phyloP scores from a whole-genome alignment of 2,113 vertebrate species.

The Aepyceros melampus region DNA sequence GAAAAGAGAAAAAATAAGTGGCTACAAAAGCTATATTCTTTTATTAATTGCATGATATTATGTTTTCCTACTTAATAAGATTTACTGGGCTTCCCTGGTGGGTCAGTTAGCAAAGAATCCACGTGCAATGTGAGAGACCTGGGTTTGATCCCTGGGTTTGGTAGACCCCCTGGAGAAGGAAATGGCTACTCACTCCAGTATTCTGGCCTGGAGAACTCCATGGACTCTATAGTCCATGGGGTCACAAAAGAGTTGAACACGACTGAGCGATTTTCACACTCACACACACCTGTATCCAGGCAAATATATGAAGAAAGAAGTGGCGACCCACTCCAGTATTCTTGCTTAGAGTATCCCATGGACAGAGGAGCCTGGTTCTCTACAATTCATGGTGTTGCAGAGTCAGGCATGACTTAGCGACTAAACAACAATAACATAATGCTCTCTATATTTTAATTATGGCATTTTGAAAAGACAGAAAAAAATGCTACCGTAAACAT shows the following conservation, averaged over 20 bases:
- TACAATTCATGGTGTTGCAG: neutral
- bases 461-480: neutral
- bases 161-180: neutral
- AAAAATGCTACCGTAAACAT: neutral
- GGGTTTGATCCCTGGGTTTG: neutral
- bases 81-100: neutral
- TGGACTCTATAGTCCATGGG: neutral
- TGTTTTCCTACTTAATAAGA: neutral
- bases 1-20: neutral
- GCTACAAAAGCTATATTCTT: neutral
- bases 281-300: neutral
- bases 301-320: neutral
- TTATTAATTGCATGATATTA: neutral
- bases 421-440: neutral
- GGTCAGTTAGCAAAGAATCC: neutral
- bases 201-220: neutral
- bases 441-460: neutral
- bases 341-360: neutral
- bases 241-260: neutral
- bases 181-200: neutral
- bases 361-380: neutral
- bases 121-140: neutral
- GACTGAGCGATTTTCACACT: neutral
- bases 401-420: neutral
- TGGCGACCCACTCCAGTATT: neutral